Conservation (phyloP, 2,113 vertebrate species). For the Mastomys natalensis region DNA sequence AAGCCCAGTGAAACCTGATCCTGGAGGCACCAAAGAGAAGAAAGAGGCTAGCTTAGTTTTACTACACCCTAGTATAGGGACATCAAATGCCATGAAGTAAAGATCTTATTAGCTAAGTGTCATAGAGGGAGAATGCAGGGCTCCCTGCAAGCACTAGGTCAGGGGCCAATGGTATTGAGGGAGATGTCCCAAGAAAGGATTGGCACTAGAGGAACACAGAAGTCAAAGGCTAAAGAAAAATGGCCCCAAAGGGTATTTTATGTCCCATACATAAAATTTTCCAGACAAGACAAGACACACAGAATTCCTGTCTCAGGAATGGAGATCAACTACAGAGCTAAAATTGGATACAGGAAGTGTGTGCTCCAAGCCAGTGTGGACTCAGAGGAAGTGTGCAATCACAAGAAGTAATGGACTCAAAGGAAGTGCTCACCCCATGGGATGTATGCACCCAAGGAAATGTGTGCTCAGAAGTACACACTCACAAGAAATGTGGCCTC, state of each 20-base stretch:
- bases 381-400: not conserved
- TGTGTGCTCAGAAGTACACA: not conserved
- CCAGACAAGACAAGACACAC: not conserved
- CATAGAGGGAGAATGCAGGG: not conserved
- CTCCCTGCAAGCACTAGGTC: not conserved
- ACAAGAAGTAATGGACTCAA: not conserved
- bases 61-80: too few relatives aligned
- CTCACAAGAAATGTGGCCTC: not conserved
- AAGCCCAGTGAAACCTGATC: not conserved
- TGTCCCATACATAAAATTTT: not conserved
- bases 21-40: not conserved
- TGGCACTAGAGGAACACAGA: fast-evolving
- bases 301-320: not conserved
- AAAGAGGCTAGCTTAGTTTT: too few relatives aligned
- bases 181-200: too few relatives aligned
- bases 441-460: fast-evolving
- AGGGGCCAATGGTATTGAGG: not conserved
- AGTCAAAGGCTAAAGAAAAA: not conserved
- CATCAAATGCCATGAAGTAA: not conserved
- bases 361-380: not conserved
- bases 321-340: not conserved
- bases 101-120: not conserved
- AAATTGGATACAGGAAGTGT: not conserved
- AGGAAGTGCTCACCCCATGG: not conserved
- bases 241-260: not conserved